Conservation (phyloP, 2,113 vertebrate genomes). For the Hemibagrus wyckioides region DNA sequence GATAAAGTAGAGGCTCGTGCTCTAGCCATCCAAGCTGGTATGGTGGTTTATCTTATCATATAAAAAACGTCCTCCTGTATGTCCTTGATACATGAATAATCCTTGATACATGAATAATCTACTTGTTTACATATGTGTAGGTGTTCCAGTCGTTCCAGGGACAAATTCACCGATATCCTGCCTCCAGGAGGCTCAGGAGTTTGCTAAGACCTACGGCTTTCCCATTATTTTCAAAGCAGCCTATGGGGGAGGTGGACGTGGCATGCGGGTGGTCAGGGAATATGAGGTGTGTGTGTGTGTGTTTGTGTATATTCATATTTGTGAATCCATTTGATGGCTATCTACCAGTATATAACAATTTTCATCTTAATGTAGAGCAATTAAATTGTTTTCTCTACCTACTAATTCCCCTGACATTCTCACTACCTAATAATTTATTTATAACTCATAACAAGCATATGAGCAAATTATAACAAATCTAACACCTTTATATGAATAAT, state of each 20-base stretch:
- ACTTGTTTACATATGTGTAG: conserved; percentile 53
- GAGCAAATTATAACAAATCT: not conserved
- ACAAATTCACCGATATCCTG: conserved; percentile 73
- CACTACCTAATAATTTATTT: conserved; percentile 17
- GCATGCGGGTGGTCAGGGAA: conserved; percentile 78
- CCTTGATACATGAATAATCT: not conserved
- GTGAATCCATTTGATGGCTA: not conserved
- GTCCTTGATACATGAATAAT: not conserved
- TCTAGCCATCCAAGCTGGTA: conserved; percentile 76
- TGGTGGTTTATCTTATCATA: not conserved
- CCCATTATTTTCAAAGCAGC: conserved; percentile 84
- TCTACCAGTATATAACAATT: not conserved
- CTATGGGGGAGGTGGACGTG: conserved; percentile 79
- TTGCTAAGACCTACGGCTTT: conserved; percentile 77
- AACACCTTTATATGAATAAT: not conserved
- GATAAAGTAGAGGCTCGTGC: conserved; percentile 82
- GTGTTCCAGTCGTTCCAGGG: conserved; percentile 78
- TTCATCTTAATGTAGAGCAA: not conserved
- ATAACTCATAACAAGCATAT: conserved; percentile 12
- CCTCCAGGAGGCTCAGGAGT: conserved; percentile 74
- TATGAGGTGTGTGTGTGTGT: conserved; percentile 71
- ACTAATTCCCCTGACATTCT: not conserved
- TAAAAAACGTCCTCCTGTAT: not conserved
- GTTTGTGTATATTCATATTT: not conserved
- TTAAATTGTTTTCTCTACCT: not conserved